A percentile compares a stretch with the other conserved stretches of the same genome.
These are phyloP conservation scores for Labroides dimidiatus DNA, from an alignment of 2,797 vertebrate species.

Conservation along the genomic window DNA sequence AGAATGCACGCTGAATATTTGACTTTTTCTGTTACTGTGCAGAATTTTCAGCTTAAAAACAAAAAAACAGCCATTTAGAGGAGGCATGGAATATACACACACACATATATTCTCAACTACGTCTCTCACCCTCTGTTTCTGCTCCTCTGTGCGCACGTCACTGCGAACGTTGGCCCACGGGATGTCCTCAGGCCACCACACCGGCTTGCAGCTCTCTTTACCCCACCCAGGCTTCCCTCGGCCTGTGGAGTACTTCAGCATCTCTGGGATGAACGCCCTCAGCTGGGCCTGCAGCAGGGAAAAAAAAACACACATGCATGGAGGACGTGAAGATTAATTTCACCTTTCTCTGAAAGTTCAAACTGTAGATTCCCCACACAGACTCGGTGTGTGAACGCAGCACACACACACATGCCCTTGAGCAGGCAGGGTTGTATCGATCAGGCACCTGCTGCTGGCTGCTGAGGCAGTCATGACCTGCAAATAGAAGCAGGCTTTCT, in stretches of 20 bases:
- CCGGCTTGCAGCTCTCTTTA: constrained; percentile 97
- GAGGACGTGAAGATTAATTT: constrained; percentile 4
- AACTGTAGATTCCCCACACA: constrained; percentile 27
- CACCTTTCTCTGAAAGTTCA: constrained; percentile 14
- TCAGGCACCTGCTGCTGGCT: constrained; percentile 51
- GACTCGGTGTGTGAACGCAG: too few relatives aligned
- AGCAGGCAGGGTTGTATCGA: constrained; percentile 65
- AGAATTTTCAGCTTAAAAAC: not conserved
- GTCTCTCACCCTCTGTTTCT: constrained; percentile 92
- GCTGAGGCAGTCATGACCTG: constrained; percentile 58
- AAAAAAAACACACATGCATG: not conserved
- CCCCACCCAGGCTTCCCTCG: constrained; percentile 99
- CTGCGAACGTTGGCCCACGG: constrained; percentile 99
- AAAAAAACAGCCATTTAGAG: not conserved
- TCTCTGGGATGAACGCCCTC: constrained; percentile 98
- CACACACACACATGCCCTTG: constrained; percentile 58
- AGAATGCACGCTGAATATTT: not conserved
- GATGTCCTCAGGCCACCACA: constrained; percentile 99
- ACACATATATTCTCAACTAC: not conserved
- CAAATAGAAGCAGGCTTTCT: constrained; percentile 72
- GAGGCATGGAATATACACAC: not conserved
- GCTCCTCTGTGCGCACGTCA: constrained; percentile 97
- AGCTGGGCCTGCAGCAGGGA: constrained; percentile 93
- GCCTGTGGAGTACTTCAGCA: constrained; percentile 98
- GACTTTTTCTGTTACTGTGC: not conserved